Evolutionary conservation across 2,888 invertebrate genomes (phyloP).

Genomic region (Rhagonycha lutea): DNA sequence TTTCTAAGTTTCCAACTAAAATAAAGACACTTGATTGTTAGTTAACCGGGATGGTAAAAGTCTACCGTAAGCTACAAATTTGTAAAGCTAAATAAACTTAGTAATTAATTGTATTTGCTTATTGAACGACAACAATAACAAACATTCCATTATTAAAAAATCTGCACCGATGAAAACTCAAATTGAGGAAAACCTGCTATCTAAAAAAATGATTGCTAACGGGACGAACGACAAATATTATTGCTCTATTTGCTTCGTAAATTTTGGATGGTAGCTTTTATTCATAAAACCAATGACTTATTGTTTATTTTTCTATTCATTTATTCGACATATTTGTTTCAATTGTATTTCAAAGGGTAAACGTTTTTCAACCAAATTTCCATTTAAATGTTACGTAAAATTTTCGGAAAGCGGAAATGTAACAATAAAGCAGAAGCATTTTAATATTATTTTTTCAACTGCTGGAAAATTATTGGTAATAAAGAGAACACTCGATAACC

Average conservation of each 20-base stretch:
- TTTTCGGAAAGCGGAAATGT: background rate
- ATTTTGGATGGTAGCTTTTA: slow-evolving; percentile 6
- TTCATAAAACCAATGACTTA: slow-evolving; percentile 3
- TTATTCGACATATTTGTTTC: slow-evolving; percentile 1
- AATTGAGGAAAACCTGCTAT: background rate
- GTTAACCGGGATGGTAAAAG: background rate
- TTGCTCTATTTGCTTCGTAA: slow-evolving; percentile 5
- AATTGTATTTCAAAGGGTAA: slow-evolving; percentile 8
- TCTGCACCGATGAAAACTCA: background rate
- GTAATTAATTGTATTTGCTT: background rate
- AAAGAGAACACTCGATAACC: background rate
- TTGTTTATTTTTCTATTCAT: slow-evolving; percentile 8
- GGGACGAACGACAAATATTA: background rate
- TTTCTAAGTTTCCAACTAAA: background rate
- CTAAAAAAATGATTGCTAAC: background rate
- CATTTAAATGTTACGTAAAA: background rate
- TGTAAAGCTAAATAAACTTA: no score
- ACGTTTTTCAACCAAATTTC: slow-evolving; percentile 6
- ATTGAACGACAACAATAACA: background rate
- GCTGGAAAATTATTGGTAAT: background rate
- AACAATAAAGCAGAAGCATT: background rate
- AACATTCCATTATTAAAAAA: background rate
- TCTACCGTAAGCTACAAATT: background rate
- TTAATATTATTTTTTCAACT: background rate
- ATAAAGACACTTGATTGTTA: background rate